Base-by-base conservation (phyloP, 2,888 invertebrate genomes). In the Agriopis aurantiaria region DNA sequence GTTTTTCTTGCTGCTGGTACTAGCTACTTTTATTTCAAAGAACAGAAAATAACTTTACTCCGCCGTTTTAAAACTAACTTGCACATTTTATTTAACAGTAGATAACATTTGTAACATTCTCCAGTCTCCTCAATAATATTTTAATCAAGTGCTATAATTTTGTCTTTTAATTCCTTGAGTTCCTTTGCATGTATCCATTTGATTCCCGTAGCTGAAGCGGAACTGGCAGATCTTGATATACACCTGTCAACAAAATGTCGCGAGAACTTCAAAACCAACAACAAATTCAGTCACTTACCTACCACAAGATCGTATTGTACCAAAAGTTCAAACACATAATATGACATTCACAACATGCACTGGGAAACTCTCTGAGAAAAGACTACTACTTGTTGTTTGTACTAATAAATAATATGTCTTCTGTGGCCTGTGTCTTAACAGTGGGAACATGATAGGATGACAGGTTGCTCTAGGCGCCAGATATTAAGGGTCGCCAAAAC, bases 141-240 rank as follows among this genome's bases (percentile, higher is more conserved):
- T 53, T 40, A 55, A n/a, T 52, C 66, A 10, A 71, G 40, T 40
- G 53, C 49, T 17, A 67, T 62, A n/a, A 69, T 69, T 64, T 63
- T 78, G 23, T 84, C 88, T 80, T 87, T 88, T 1, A 91, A 78
- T 17, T 88, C 88, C 57, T 88, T 90, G 8, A 91, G 72, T 80
- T 93, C 93, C 68, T 93, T 92, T 0, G 80, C 81, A 73, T 90
- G 87, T 43, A 93, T 80, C 91, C 91, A 93, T 76, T 93, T 93
- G 77, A 93, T 91, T 40, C 93, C 93, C 0, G 93, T 91, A 1
- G 93, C 93, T 0, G 93, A 92, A 0, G 93, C 93, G 0, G 93
- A 70, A 69, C 93, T 93, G 0, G 93, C 68, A 0, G 90, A 87
- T 72, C 93, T 82, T 5, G 87, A 76, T 56, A 92, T 88, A 62